Conservation (phyloP, 2,888 invertebrate genomes). For the Gerris lacustris region DNA sequence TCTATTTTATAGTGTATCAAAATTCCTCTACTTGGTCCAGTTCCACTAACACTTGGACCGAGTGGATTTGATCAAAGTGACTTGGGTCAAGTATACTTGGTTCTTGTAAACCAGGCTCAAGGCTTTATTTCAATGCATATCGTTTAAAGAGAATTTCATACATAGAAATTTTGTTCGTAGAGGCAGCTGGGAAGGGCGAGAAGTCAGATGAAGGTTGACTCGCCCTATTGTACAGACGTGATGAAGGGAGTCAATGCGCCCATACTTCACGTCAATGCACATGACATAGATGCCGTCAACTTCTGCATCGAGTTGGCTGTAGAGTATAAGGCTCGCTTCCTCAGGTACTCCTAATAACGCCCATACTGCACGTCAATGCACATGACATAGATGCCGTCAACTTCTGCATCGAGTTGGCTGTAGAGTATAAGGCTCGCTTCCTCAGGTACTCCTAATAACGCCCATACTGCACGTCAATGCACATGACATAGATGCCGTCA, state of each 20-base stretch:
- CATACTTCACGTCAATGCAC: constrained; percentile 87
- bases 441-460: background rate
- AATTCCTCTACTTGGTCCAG: too few relatives aligned
- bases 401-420: constrained; percentile 78
- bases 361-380: constrained; percentile 88
- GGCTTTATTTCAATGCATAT: too few relatives aligned
- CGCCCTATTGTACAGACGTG: constrained; percentile 69
- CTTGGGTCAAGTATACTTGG: too few relatives aligned
- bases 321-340: constrained; percentile 65
- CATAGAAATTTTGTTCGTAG: too few relatives aligned
- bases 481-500: constrained; percentile 87
- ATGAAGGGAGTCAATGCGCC: constrained; percentile 84
- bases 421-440: constrained; percentile 70
- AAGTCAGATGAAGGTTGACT: background rate
- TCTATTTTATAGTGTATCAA: too few relatives aligned
- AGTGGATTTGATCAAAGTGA: too few relatives aligned
- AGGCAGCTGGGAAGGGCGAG: too few relatives aligned
- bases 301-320: constrained; percentile 83
- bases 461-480: constrained; percentile 92
- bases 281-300: constrained; percentile 87
- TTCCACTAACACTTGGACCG: too few relatives aligned
- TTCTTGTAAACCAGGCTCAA: too few relatives aligned
- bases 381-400: constrained; percentile 91
- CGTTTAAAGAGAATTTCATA: too few relatives aligned
- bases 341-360: constrained; percentile 34